Evolutionary conservation across 2,113 vertebrate genomes (phyloP), one percentile per base, ranked within the genome.

Genomic region (Thalassoma bifasciatum): DNA sequence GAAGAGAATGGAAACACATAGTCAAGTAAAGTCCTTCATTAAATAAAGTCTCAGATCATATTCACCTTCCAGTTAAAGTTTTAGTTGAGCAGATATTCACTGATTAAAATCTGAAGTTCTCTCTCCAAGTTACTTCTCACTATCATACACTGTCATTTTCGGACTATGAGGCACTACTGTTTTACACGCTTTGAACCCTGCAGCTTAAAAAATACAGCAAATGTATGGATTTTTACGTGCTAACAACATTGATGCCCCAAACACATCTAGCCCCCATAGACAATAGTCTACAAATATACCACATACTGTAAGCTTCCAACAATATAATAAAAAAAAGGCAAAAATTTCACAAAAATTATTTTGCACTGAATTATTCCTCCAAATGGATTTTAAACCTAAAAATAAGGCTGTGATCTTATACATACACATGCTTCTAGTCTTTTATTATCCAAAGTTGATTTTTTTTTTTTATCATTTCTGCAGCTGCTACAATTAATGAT

Each of bases 391-490:
- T 67, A 57, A 72, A 50, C 56, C 14, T 4, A 1, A 30, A 49
- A 53, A 65, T 13, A 36, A 4, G 46, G 50, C 53, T 52, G 42
- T 21, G 6, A 44, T 44, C 42, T 12, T 44, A 11, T 40, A 12
- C 10, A 40, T 40, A 12, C 10, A 40, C 52, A 66, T 65, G 46
- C 38, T 58, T 16, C 16, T 34, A 21, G 19, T 62, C 24, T 68
- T 53, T 57, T 37, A 47, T 53, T 22, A 53, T 62, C 11, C 66
- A 70, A 62, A 21, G 44, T 3, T 44, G 37, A 69, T 69, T 42
- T 47, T n/a, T 12, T 23, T n/a, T n/a, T n/a, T n/a, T n/a, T n/a
- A n/a, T 10, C 2, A 38, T 51, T 22, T 61, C 22, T 49, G 13
- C 8, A 40, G 36, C 23, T 8, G 10, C 46, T 49, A 21, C 71